Evolutionary conservation across 2,888 invertebrate genomes (phyloP), one percentile per base, ranked within the genome.

Genomic region (Sinodicranocentrus sp.): DNA sequence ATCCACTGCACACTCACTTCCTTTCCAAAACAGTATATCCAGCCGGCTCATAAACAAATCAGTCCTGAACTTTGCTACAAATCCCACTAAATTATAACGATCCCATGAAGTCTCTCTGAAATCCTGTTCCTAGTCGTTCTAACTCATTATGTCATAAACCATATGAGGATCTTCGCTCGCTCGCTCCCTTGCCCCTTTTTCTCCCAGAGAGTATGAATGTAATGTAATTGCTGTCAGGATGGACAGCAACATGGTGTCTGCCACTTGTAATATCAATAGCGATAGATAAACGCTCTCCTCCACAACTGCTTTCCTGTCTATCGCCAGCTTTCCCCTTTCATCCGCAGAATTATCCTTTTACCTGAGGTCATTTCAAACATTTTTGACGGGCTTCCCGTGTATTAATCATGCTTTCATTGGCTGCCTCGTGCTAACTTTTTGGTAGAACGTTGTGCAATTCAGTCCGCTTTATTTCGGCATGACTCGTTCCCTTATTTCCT

Each of bases 71-170:
- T 82, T 75, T 82, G 70, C 82, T 75, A 82, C 82, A 82, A 82
- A 82, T 82, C 75, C 82, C 61, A 75, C 75, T 82, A 82, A 82
- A 82, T 82, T 82, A 82, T 75, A 82, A 75, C 75, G 82, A 82
- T 75, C 82, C 75, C 80, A 65, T 59, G 73, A 73, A 82, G 73
- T 75, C 61, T 39, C 71, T 57, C 80, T 39, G 68, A 79, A 82
- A 73, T 73, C 67, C 73, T 71, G 57, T 73, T 82, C 73, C 54
- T 65, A 61, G 73, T 43, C 28, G 75, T 75, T 70, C 61, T 82
- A 75, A 82, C 82, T 82, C 82, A 82, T 82, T 82, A 82, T 82
- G 82, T 75, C 82, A 61, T 75, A 82, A 75, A 82, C 57, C 82
- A 75, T 75, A 82, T 61, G 75, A 82, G 70, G 25, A 61, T 75